A percentile compares a stretch with the other conserved stretches of the same genome.
Evolutionary conservation across 1,140 invertebrate genomes (phyloP).

Genomic region (Euura lappo): DNA sequence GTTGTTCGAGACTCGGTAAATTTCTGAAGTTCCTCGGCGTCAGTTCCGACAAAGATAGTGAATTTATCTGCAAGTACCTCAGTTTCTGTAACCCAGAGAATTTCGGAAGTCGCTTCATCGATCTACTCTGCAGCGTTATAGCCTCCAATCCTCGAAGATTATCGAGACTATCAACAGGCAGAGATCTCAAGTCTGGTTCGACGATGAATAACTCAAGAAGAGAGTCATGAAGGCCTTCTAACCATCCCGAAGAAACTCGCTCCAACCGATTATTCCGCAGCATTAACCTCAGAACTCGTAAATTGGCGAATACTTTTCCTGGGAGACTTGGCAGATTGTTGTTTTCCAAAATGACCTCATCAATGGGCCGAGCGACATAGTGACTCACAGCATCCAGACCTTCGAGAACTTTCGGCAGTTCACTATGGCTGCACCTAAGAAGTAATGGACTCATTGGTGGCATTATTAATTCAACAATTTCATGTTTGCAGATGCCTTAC

Average conservation of each 20-base stretch:
- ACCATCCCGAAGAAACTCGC: conserved; percentile 79
- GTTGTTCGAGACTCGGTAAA: conserved; percentile 74
- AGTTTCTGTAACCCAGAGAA: conserved; percentile 70
- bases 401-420: conserved; percentile 75
- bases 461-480: too few species aligned
- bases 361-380: conserved; percentile 73
- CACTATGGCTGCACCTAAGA: conserved; percentile 84
- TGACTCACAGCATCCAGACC: conserved; percentile 75
- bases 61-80: conserved; percentile 70
- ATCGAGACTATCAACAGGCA: conserved; percentile 78
- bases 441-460: neutral
- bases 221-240: conserved; percentile 76
- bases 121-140: conserved; percentile 78
- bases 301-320: conserved; percentile 75
- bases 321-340: conserved; percentile 83
- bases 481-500: conserved; percentile 49
- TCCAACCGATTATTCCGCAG: conserved; percentile 83
- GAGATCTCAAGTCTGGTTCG: conserved; percentile 77
- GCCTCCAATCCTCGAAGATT: conserved; percentile 80
- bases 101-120: conserved; percentile 73
- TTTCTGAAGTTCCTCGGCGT: conserved; percentile 75
- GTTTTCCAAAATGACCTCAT: conserved; percentile 86
- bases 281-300: conserved; percentile 80
- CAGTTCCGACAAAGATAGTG: conserved; percentile 71
- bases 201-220: conserved; percentile 84